Base-by-base conservation (phyloP, 2,888 invertebrate genomes). In the Lochmaea crataegi region DNA sequence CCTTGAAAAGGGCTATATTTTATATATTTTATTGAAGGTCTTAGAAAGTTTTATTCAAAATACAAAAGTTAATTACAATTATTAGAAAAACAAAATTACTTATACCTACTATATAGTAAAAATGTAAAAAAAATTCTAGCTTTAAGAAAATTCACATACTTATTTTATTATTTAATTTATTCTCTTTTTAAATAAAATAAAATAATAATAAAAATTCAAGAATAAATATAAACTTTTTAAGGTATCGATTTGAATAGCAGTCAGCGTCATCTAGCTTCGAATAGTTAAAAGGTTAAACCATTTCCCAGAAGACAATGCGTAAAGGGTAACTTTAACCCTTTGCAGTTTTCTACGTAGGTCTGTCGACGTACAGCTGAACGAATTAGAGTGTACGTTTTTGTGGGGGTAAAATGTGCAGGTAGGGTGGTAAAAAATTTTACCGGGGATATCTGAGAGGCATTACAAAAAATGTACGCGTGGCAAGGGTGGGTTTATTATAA, bases 341-440 rank as follows among this genome's bases (percentile, higher is more conserved):
- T 57, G 51, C 64, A 70, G 64, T 57, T 64, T n/a, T 22, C 70
- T 64, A 38, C 22, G 32, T 5, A n/a, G 32, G n/a, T 48, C 58
- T 11, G 14, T 10, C 22, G 12, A 22, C 1, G 32, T 22, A 56
- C 51, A 22, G n/a, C 14, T 56, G 42, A 16, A 53, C 18, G 5
- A 51, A 18, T 53, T 53, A 22, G 64, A 57, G 56, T 53, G 38
- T 22, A 51, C 10, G 18, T 69, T 69, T 69, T 12, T 53, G 64
- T 70, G 57, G 64, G 64, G 70, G 64, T 63, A 64, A 64, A 56
- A 26, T 16, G 64, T 65, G 64, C 64, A 57, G 64, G 64, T 56
- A 69, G 11, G 10, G 18, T 38, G 11, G 14, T 18, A 38, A 68
- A 68, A 64, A 69, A 53, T 32, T 9, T n/a, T 61, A 61, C 61